These are phyloP conservation scores for Schlechtendalia chinensis DNA, from an alignment of 1,140 invertebrate species.

Conservation along the genomic window DNA sequence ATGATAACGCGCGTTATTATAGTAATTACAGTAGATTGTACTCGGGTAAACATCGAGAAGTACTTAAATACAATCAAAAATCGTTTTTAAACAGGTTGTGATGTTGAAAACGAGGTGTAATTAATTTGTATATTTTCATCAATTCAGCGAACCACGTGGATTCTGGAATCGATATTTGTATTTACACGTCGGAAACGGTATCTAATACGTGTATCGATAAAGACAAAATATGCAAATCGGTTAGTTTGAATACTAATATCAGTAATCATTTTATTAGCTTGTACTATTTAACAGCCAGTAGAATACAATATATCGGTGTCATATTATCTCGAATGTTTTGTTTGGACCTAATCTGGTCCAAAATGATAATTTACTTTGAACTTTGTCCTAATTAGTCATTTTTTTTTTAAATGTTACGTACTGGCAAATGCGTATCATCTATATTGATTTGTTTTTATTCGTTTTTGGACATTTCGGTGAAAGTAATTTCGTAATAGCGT, in stretches of 20 bases:
- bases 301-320: not conserved
- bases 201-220: not conserved
- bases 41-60: no score
- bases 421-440: no score
- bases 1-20: no score
- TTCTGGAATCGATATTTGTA: not conserved
- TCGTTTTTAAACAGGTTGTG: no score
- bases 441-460: no score
- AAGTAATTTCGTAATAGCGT: no score
- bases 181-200: not conserved
- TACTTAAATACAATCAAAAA: no score
- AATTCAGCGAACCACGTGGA: not conserved
- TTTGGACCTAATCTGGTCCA: not conserved
- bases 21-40: no score
- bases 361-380: not conserved
- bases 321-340: not conserved
- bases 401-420: no score
- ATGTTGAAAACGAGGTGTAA: no score
- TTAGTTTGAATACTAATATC: not conserved
- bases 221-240: not conserved
- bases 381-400: not conserved
- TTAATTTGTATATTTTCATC: not conserved
- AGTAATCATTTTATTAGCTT: not conserved
- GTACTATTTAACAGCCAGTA: not conserved
- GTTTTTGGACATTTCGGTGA: no score